Percentiles rank a stretch among this genome's conserved stretches.
phyloP scores from a whole-genome alignment of 35 echinoderm and acorn worm genomes.

The Heliocidaris erythrogramma region DNA sequence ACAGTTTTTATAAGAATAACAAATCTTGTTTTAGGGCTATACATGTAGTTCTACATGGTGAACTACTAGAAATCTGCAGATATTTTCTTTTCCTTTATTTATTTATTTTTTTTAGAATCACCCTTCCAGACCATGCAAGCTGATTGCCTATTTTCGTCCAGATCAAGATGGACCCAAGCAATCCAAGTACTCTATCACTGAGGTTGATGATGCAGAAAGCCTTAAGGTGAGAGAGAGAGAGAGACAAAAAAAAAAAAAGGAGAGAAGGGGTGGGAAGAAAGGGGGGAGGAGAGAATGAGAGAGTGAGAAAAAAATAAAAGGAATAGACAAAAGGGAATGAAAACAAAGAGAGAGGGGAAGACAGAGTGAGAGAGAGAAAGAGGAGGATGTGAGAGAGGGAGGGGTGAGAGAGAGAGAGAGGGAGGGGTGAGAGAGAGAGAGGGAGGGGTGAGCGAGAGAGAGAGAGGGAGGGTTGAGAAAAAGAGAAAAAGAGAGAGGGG shows the following conservation, averaged over 20 bases:
- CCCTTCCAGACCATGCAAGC: conserved; percentile 18
- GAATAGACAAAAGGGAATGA: too few relatives aligned
- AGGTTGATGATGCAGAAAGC: conserved; percentile 50
- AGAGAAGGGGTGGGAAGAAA: neutral
- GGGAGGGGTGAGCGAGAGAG: too few relatives aligned
- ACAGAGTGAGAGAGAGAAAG: neutral
- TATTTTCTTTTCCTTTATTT: neutral
- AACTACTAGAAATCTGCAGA: too few relatives aligned
- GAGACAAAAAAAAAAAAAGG: neutral
- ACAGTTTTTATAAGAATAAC: too few relatives aligned
- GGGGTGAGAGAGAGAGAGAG: neutral
- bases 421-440: too few relatives aligned
- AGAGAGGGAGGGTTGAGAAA: too few relatives aligned
- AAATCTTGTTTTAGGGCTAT: too few relatives aligned
- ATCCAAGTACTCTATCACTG: conserved; percentile 43
- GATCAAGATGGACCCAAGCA: conserved; percentile 57
- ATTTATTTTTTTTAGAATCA: conserved; percentile 46
- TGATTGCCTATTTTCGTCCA: conserved; percentile 59
- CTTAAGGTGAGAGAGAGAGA: conserved; percentile 55
- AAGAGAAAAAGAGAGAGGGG: too few relatives aligned
- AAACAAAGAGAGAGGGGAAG: too few relatives aligned
- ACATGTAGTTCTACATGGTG: too few relatives aligned
- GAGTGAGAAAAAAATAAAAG: too few relatives aligned
- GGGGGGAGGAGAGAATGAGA: neutral
- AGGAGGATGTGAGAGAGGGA: neutral